Conservation (phyloP, 2,113 vertebrate genomes). For the Phocoena phocoena region DNA sequence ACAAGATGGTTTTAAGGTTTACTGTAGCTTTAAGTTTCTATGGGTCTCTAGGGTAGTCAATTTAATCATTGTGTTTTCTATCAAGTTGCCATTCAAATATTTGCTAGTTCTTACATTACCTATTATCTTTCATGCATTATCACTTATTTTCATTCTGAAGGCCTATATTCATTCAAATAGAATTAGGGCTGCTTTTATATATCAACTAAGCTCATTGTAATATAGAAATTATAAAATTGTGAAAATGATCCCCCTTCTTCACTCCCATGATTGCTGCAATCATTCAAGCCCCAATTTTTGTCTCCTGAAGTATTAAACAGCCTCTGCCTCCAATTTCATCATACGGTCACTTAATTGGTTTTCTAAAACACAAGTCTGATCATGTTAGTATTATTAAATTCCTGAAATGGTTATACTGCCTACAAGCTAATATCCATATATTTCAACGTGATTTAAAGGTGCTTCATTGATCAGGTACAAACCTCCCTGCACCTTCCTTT, state of each 20-base stretch:
- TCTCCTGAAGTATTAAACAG: background rate
- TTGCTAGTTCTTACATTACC: background rate
- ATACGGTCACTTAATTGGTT: background rate
- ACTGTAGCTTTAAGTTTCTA: background rate
- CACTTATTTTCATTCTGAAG: slow-evolving; percentile 13
- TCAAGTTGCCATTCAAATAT: background rate
- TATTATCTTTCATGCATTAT: background rate
- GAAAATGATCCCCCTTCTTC: background rate
- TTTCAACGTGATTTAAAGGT: background rate
- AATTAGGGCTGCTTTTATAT: background rate
- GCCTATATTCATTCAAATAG: background rate
- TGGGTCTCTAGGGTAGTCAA: background rate
- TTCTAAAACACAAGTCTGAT: background rate
- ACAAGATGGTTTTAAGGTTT: background rate
- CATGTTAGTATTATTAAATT: slow-evolving; percentile 21
- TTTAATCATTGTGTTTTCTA: background rate
- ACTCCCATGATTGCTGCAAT: background rate
- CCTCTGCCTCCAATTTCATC: background rate
- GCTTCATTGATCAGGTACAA: background rate
- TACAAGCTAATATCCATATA: background rate
- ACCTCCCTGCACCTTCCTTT: background rate
- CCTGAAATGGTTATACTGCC: background rate
- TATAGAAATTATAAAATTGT: background rate
- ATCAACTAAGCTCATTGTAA: background rate
- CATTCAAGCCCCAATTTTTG: background rate